Base-by-base conservation (phyloP, 1,140 invertebrate genomes). In the Thaumatotibia leucotreta region DNA sequence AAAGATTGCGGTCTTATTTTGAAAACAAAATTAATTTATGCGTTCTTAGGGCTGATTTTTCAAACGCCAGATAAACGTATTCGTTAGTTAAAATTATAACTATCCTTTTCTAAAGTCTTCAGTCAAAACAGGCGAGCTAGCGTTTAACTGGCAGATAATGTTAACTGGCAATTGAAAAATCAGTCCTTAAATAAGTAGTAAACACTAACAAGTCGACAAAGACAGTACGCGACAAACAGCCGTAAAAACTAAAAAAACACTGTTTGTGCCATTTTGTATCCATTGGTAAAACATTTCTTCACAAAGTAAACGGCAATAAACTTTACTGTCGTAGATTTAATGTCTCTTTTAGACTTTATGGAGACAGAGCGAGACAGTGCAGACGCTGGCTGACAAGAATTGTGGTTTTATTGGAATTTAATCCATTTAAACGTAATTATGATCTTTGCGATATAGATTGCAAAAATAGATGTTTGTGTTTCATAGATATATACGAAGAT, bases 221-320 rank as follows among this genome's bases (percentile, higher is more conserved):
- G 52, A 58, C 52, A 58, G 52, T 4, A 58, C 52, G 52, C 29
- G 52, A 27, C 52, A 17, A 27, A 58, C 23, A 58, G 23, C 24
- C 11, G 23, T 58, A 58, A 58, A 45, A 31, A 17, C 11, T 29
- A 58, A 31, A 54, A 58, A 58, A 31, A 2, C 50, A 27, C 23
- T 54, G 24, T 58, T 58, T 14, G 23, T 29, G 17, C 1, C 24
- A 31, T 58, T 58, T 58, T 58, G 52, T 58, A 27, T 29, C 22
- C 9, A 58, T 58, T 11, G 23, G 52, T 29, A 58, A 58, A 58
- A 58, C 52, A 58, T 31, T 58, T 14, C 52, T 29, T 58, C 27
- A 58, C 52, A 58, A 58, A 58, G 52, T 58, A 58, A 58, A 58
- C 24, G 52, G 11, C 52, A n/a, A 58, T 58, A 58, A 58, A 58